phyloP scores from a whole-genome alignment of 2,888 invertebrate species.

The Rhaphigaster nebulosa region DNA sequence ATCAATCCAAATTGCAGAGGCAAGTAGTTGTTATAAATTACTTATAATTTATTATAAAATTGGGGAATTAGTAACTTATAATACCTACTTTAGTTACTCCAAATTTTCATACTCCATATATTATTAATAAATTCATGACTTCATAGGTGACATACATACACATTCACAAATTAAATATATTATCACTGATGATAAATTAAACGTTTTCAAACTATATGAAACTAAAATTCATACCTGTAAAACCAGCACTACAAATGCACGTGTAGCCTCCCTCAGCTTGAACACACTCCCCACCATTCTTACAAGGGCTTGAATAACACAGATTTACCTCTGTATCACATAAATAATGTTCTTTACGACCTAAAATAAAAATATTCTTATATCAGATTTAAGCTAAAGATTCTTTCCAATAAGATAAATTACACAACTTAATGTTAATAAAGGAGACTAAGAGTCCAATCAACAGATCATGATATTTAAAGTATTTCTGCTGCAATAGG shows the following conservation, averaged over 20 bases:
- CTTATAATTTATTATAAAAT: no score
- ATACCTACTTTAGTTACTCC: no score
- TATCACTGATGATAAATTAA: background rate
- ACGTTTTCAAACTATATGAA: background rate
- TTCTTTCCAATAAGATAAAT: background rate
- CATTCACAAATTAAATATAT: no score
- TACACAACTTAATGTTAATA: background rate
- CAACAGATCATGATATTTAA: no score
- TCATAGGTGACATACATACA: no score
- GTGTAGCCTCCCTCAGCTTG: conserved; percentile 92
- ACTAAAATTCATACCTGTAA: conserved; percentile 75
- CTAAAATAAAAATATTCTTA: conserved; percentile 68
- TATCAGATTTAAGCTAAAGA: background rate
- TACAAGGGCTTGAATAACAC: conserved; percentile 95
- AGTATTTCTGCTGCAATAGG: no score
- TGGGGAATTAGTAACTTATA: no score
- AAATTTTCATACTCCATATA: no score
- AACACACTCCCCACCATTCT: conserved; percentile 87
- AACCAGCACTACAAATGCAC: conserved; percentile 85
- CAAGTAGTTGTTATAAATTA: no score
- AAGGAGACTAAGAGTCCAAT: background rate
- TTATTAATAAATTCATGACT: no score
- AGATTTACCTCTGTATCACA: conserved; percentile 97
- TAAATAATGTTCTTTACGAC: conserved; percentile 88
- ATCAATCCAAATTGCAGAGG: no score